phyloP scores from a whole-genome alignment of 2,113 vertebrate genomes.

The Baryphthengus martii region DNA sequence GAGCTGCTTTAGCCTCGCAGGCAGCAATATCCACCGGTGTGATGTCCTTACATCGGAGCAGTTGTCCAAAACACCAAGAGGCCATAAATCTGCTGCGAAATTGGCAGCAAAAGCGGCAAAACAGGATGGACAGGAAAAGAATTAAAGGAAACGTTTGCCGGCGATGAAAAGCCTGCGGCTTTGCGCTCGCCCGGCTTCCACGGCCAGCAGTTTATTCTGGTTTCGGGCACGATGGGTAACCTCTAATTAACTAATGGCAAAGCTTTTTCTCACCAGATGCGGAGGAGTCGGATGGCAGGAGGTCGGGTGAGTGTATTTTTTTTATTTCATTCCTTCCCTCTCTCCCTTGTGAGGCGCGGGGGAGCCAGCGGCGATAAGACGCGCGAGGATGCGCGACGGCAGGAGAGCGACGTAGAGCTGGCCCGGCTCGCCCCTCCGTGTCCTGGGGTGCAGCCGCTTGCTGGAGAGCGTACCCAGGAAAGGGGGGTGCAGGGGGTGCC shows the following conservation, averaged over 20 bases:
- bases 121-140: constrained; percentile 68
- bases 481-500: neutral
- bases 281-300: neutral
- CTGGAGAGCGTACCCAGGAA: neutral
- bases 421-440: fast-evolving
- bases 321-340: neutral
- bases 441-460: too few species aligned
- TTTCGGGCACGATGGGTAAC: neutral
- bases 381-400: fast-evolving
- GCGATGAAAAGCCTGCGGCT: neutral
- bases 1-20: neutral
- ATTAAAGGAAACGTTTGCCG: constrained; percentile 57
- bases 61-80: neutral
- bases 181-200: neutral
- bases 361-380: fast-evolving
- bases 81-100: neutral
- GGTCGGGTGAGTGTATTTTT: neutral
- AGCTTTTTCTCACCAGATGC: neutral
- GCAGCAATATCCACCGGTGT: neutral
- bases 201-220: neutral
- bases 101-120: constrained; percentile 52
- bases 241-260: neutral
- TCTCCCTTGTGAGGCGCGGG: fast-evolving
- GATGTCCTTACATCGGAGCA: neutral
- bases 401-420: neutral